Evolutionary conservation across 2,888 invertebrate genomes (phyloP).

Genomic region (Oscheius onirici): DNA sequence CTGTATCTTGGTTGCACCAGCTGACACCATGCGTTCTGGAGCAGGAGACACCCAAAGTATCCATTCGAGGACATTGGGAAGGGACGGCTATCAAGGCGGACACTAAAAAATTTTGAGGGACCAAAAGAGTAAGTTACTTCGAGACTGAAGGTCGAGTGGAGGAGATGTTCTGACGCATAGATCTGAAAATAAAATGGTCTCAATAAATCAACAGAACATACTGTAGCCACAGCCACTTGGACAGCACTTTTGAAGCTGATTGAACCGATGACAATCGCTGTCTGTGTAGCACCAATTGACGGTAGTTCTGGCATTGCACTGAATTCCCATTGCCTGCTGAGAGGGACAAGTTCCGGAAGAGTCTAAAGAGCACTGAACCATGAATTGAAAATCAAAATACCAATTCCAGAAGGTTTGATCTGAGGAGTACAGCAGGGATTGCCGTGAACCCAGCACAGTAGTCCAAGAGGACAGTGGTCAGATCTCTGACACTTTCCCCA

Average conservation of each 20-base stretch:
- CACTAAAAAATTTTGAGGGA: not conserved
- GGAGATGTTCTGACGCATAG: conserved; percentile 14
- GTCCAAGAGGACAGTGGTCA: conserved; percentile 40
- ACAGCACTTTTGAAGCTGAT: conserved; percentile 31
- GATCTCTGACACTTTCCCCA: conserved; percentile 37
- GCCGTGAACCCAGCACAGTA: conserved; percentile 37
- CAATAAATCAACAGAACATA: too few relatives aligned
- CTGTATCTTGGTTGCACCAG: conserved; percentile 36
- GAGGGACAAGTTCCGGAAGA: conserved; percentile 16
- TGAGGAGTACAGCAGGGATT: conserved; percentile 40
- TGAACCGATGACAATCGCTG: conserved; percentile 30
- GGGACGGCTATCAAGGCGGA: conserved; percentile 25
- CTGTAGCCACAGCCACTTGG: conserved; percentile 34
- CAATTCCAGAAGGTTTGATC: not conserved
- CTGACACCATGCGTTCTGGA: conserved; percentile 26
- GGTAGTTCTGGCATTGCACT: conserved; percentile 27
- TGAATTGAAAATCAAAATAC: not conserved
- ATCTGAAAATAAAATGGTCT: too few relatives aligned
- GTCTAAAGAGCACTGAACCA: too few relatives aligned
- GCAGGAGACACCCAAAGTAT: conserved; percentile 21
- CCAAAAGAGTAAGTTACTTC: conserved; percentile 10
- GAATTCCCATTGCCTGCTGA: conserved; percentile 26
- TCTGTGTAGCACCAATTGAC: conserved; percentile 34
- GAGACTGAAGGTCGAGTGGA: conserved; percentile 11
- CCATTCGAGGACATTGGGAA: conserved; percentile 34